Evolutionary conservation across 2,797 vertebrate genomes (phyloP).

Genomic region (Chloroceryle amazona): DNA sequence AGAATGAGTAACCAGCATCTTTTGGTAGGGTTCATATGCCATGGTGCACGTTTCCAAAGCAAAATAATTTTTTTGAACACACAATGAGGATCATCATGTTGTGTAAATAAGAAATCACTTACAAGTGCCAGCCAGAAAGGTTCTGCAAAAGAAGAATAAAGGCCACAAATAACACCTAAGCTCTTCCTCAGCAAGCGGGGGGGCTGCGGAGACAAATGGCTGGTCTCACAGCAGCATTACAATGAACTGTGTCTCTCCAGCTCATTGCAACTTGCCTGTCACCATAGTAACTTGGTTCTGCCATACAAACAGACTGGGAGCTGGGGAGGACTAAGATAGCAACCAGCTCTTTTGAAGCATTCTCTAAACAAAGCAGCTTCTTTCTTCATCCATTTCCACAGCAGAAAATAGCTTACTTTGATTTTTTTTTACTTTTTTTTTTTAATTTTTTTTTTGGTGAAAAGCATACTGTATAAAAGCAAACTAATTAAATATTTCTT

Average conservation of each 20-base stretch:
- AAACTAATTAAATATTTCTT: slow-evolving; percentile 18
- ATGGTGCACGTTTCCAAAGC: neutral
- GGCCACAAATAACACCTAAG: neutral
- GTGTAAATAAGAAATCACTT: neutral
- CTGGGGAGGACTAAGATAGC: neutral
- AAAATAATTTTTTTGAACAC: neutral
- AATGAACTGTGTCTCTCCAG: neutral
- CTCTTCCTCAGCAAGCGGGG: neutral
- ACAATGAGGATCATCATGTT: neutral
- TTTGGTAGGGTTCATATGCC: neutral
- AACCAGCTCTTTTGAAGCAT: slow-evolving; percentile 3
- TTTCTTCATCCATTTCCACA: slow-evolving; percentile 5
- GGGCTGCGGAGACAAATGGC: neutral
- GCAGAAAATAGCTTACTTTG: neutral
- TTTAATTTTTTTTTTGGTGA: neutral
- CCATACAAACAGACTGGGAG: neutral
- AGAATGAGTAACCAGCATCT: neutral
- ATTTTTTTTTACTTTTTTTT: neutral
- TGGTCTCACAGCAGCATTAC: neutral
- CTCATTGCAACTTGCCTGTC: slow-evolving; percentile 26
- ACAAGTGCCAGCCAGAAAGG: neutral
- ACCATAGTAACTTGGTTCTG: slow-evolving; percentile 45
- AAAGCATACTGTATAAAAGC: neutral
- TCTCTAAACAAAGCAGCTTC: slow-evolving; percentile 41
- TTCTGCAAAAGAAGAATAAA: neutral